Percentiles rank a stretch among this genome's conserved stretches.
Evolutionary conservation across 2,797 vertebrate species (phyloP).

Genomic region (Pteronotus mesoamericanus): DNA sequence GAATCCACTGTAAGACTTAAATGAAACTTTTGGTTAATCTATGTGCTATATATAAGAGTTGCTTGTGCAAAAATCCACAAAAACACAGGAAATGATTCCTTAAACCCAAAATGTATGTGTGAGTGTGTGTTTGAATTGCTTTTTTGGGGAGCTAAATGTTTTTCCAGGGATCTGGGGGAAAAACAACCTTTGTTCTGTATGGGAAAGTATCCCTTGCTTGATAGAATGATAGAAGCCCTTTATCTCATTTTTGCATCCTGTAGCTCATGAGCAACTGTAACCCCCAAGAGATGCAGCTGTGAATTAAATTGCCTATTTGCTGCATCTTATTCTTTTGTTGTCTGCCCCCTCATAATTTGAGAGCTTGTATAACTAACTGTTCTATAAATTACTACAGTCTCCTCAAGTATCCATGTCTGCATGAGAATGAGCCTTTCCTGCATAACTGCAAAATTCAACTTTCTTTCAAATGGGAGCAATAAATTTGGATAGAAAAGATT

Average conservation of each 20-base stretch:
- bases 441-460: background rate
- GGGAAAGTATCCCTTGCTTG: background rate
- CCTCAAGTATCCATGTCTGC: background rate
- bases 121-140: fast-evolving
- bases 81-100: background rate
- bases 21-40: background rate
- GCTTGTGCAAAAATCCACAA: background rate
- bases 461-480: background rate
- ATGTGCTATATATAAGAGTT: background rate
- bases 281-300: background rate
- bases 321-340: background rate
- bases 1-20: background rate
- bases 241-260: background rate
- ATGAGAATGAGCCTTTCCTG: background rate
- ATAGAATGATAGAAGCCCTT: background rate
- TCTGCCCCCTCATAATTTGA: background rate
- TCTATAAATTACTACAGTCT: background rate
- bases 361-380: background rate
- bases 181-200: background rate
- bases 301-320: background rate
- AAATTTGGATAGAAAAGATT: background rate
- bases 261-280: background rate
- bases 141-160: background rate
- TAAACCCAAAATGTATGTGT: background rate
- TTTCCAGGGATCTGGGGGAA: background rate